phyloP scores from a whole-genome alignment of 2,888 invertebrate species.

The Eilema depressum region DNA sequence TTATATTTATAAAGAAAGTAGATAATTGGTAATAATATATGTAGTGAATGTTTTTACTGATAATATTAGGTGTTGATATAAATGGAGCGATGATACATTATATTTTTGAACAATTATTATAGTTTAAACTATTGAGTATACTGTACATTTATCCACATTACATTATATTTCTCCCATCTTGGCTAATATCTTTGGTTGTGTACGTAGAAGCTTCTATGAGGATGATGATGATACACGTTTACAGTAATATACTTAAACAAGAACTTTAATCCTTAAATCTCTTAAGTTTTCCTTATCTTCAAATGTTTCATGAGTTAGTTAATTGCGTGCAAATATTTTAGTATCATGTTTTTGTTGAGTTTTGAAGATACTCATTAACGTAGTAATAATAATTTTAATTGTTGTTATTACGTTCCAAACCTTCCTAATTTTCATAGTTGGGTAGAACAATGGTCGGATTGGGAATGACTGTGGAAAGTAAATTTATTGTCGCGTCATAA shows the following conservation, averaged over 20 bases:
- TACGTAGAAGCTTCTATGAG: no score
- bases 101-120: no score
- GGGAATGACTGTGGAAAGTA: constrained; percentile 55
- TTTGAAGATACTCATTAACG: not conserved
- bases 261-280: not conserved
- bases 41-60: no score
- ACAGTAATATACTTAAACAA: not conserved
- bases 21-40: no score
- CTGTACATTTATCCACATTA: no score
- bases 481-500: constrained; percentile 48
- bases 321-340: constrained; percentile 22
- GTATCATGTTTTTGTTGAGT: not conserved
- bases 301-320: not conserved
- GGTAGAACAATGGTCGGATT: constrained; percentile 57
- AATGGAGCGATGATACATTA: no score
- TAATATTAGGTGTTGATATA: no score
- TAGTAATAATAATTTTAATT: constrained; percentile 6
- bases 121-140: no score
- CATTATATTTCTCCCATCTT: no score
- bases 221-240: not conserved
- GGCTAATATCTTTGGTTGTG: no score
- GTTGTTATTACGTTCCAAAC: constrained; percentile 31
- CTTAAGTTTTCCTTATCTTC: not conserved
- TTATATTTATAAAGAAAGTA: no score
- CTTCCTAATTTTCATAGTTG: constrained; percentile 53